Conservation (phyloP, 1,140 invertebrate species). For the Whitmania pigra region DNA sequence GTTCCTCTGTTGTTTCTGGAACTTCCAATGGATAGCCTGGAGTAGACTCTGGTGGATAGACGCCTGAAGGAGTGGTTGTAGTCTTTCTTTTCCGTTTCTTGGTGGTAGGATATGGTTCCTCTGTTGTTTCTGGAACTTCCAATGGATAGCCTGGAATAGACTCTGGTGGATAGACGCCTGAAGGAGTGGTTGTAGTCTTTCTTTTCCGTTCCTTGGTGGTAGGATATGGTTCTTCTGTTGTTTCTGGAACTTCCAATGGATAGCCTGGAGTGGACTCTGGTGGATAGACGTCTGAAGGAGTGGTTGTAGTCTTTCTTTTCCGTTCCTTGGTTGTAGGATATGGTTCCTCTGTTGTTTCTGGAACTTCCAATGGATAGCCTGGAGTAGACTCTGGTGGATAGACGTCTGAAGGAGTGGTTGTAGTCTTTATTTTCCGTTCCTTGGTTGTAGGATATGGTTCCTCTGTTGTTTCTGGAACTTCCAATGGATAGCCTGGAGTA, state of each 20-base stretch:
- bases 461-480: not conserved
- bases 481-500: not conserved
- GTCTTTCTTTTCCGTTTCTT: no score
- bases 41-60: not conserved
- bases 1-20: not conserved
- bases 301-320: not conserved
- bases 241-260: not conserved
- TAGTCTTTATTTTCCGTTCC: no score
- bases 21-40: not conserved
- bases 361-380: not conserved
- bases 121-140: not conserved
- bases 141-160: not conserved
- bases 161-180: no score
- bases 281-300: not conserved
- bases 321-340: not conserved
- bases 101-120: no score
- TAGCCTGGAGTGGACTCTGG: not conserved
- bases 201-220: no score
- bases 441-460: no score
- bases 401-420: not conserved
- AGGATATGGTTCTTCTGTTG: no score
- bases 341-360: not conserved
- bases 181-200: no score
- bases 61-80: not conserved
- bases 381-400: not conserved